These are phyloP conservation scores for Eurystomus glaucurus DNA, from an alignment of 2,797 vertebrate species.

Conservation along the genomic window DNA sequence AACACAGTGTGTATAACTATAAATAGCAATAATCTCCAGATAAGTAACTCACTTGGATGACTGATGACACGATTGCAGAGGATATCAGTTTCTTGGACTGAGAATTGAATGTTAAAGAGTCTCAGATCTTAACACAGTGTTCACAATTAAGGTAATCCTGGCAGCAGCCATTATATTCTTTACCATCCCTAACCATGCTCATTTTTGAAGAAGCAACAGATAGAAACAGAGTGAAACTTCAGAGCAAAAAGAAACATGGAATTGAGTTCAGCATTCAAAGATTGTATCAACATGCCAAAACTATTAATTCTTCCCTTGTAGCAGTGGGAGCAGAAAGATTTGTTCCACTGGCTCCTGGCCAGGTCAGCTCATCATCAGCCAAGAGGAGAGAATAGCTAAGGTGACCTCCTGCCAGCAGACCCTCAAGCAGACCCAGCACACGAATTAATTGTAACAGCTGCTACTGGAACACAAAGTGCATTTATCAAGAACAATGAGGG, in stretches of 20 bases:
- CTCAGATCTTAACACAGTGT: neutral
- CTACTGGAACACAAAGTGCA: slow-evolving; percentile 8
- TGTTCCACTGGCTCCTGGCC: slow-evolving; percentile 47
- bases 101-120: slow-evolving; percentile 28
- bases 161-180: neutral
- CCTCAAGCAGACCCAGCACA: neutral
- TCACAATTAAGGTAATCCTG: neutral
- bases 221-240: neutral
- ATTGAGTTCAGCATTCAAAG: neutral
- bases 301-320: slow-evolving; percentile 13
- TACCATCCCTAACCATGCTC: neutral
- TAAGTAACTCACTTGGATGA: neutral
- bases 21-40: slow-evolving; percentile 6
- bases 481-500: slow-evolving; percentile 19
- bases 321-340: neutral
- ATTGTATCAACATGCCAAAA: neutral
- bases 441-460: slow-evolving; percentile 25
- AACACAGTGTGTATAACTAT: neutral
- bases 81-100: neutral
- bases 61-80: neutral
- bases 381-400: neutral
- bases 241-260: neutral
- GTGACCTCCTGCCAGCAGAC: neutral
- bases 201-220: neutral
- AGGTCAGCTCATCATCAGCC: neutral